phyloP scores from a whole-genome alignment of 2,797 vertebrate genomes.

The Karalla daura region DNA sequence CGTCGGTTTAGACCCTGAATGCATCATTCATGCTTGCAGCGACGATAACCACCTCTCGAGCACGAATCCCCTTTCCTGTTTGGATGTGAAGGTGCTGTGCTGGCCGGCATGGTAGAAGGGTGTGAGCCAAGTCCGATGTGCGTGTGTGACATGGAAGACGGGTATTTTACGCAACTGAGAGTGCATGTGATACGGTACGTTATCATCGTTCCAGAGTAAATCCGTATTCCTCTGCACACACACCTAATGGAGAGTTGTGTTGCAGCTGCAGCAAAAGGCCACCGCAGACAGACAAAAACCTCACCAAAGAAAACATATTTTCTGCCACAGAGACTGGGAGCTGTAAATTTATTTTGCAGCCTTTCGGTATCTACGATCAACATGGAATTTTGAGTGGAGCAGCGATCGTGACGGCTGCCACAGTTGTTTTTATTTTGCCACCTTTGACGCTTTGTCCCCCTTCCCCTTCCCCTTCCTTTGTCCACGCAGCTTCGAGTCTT shows the following conservation, averaged over 20 bases:
- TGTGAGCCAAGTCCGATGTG: slow-evolving; percentile 25
- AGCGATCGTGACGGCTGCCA: too few species aligned
- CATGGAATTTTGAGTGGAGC: not conserved
- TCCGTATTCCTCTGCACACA: not conserved
- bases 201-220: slow-evolving; percentile 14
- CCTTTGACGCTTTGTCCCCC: not conserved
- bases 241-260: slow-evolving; percentile 8
- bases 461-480: not conserved
- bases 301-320: not conserved
- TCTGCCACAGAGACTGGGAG: not conserved
- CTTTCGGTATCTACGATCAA: not conserved
- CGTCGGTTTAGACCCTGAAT: slow-evolving; percentile 45
- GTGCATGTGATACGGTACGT: not conserved
- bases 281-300: not conserved
- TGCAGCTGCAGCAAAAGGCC: not conserved
- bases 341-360: not conserved
- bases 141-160: slow-evolving; percentile 17
- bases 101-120: slow-evolving; percentile 29
- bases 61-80: slow-evolving; percentile 33
- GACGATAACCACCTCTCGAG: slow-evolving; percentile 30
- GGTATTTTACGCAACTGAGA: slow-evolving; percentile 14
- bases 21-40: slow-evolving; percentile 46
- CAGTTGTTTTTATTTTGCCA: not conserved
- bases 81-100: slow-evolving; percentile 16
- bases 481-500: too few species aligned